Conservation (phyloP, 2,113 vertebrate genomes). For the Arizona elegans region DNA sequence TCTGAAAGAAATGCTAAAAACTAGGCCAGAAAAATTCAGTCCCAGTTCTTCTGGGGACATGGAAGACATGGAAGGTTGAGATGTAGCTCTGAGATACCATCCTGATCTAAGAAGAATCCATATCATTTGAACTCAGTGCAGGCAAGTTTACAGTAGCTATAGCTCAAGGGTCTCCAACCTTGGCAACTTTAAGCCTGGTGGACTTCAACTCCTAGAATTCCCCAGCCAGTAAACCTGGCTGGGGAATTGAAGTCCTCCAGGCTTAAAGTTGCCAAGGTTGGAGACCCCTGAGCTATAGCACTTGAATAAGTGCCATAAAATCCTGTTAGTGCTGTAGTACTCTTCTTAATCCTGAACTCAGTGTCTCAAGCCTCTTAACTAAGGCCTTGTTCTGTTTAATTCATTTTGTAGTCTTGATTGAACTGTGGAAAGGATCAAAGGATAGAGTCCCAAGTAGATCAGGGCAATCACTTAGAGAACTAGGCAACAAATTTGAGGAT, state of each 20-base stretch:
- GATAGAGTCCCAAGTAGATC: not conserved
- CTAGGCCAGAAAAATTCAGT: not conserved
- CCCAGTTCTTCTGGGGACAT: not conserved
- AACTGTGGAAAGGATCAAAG: not conserved
- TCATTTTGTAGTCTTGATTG: not conserved
- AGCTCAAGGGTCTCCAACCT: no score
- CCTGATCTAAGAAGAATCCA: not conserved
- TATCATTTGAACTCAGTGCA: not conserved
- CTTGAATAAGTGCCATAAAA: not conserved
- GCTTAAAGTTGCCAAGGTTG: no score
- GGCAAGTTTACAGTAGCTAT: not conserved
- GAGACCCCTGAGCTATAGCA: not conserved
- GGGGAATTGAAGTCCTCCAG: no score
- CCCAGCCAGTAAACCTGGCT: no score
- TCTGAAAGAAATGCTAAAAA: not conserved
- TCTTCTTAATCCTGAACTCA: not conserved
- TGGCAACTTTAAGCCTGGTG: no score
- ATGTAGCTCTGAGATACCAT: not conserved
- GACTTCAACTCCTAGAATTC: no score
- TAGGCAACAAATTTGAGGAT: not conserved
- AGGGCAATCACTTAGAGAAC: not conserved
- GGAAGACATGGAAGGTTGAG: not conserved
- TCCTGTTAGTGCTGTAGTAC: not conserved
- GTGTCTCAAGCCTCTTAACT: not conserved
- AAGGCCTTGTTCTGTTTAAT: not conserved